These are phyloP conservation scores for Polymixis lichenea DNA, from an alignment of 2,888 invertebrate species.

Conservation along the genomic window DNA sequence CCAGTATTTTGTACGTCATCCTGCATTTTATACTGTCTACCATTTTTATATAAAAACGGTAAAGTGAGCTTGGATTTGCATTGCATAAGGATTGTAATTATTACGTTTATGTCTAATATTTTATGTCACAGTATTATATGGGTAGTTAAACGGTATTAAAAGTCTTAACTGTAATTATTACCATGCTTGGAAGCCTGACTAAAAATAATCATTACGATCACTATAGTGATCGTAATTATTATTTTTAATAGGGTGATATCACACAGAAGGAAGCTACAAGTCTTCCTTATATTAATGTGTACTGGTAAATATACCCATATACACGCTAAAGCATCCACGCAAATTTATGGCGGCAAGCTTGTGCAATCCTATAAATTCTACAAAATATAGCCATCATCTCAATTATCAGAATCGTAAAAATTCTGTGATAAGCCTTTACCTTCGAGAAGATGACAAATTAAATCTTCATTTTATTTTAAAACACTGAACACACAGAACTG, in stretches of 20 bases:
- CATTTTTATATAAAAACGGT: slow-evolving; percentile 34
- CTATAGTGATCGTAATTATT: background rate
- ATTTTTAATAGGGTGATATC: background rate
- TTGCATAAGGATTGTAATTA: background rate
- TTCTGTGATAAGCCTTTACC: background rate
- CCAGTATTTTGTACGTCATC: slow-evolving; percentile 29
- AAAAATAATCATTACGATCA: no score
- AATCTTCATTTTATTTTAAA: background rate
- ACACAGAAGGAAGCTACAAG: background rate
- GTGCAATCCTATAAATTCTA: background rate
- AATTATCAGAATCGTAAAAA: background rate
- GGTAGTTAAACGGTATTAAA: background rate
- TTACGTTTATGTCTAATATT: background rate
- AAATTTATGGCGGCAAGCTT: background rate
- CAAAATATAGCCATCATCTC: background rate
- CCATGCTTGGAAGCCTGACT: background rate
- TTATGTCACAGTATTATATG: background rate
- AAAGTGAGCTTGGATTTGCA: slow-evolving; percentile 14
- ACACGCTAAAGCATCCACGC: background rate
- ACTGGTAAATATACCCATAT: background rate
- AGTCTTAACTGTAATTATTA: background rate
- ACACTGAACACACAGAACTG: no score
- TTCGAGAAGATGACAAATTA: background rate
- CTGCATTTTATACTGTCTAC: slow-evolving; percentile 22
- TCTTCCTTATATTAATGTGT: background rate